Evolutionary conservation across 30 jellyfish, hydroid and myxozoan species (phyloP), one percentile per base, ranked within the genome.

Genomic region (Turritopsis rubra): DNA sequence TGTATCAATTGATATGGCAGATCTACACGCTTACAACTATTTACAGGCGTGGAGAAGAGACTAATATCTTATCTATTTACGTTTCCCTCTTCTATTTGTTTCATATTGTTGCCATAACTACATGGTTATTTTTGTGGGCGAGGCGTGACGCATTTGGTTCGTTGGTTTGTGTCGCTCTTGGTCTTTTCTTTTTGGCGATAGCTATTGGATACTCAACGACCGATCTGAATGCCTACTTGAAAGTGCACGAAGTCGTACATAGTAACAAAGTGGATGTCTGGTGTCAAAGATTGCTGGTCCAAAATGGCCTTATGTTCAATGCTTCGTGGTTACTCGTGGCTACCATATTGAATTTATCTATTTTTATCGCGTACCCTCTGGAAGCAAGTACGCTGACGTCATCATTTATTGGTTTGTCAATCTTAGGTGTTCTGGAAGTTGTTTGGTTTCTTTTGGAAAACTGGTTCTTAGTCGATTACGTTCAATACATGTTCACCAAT

Each of bases 361-460:
- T 82, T 27, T 87, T 77, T 84, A 17, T 87, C 17, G 60, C 78
- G 66, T 82, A 87, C 81, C 79, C 79, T 84, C 80, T 87, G 1
- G 90, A 81, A 18, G 78, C 77, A 53, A 84, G 79, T 52, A 84
- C 89, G 73, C 52, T 81, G 29, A 87, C 52, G 70, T 85, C 95
- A 19, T 88, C 89, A 68, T 79, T 88, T 16, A 89, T 82, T 7
- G 75, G 89, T 72, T 88, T 87, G 24, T 78, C 84, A 28, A 60
- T 81, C 16, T 81, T 87, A 21, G 65, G 80, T 4, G 29, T 75
- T 21, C 30, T 80, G 65, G 79, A 71, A 79, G 30, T 87, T 74
- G 80, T 87, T 28, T 87, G 95, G 95, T 87, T 87, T 75, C 65
- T 75, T 31, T 29, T 87, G 87, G 95, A 87, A 81, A 87, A 87